A percentile compares a stretch with the other conserved stretches of the same genome.
Conservation (phyloP, 1,140 invertebrate species). For the Zaprionus ghesquierei region DNA sequence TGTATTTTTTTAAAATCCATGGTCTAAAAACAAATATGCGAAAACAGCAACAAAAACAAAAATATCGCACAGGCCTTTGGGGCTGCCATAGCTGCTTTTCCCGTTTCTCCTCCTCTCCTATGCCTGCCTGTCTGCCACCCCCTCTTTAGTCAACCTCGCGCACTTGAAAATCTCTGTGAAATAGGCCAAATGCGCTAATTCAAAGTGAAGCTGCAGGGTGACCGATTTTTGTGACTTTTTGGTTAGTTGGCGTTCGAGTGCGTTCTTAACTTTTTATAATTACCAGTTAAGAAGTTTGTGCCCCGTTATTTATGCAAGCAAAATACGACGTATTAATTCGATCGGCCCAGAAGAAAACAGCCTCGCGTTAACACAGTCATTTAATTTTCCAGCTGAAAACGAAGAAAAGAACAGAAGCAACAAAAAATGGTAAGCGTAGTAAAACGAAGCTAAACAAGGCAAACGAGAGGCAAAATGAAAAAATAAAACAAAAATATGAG, state of each 20-base stretch:
- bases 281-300: slow-evolving; percentile 72
- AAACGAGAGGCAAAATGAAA: background rate
- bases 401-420: background rate
- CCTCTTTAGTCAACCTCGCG: no score
- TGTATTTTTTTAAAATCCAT: no score
- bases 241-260: background rate
- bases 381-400: slow-evolving; percentile 56
- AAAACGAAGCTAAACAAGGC: background rate
- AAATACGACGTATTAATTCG: slow-evolving; percentile 54
- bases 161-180: background rate
- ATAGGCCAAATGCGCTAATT: background rate
- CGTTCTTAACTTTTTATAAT: slow-evolving; percentile 62
- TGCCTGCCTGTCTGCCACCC: no score
- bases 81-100: no score
- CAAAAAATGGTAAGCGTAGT: background rate
- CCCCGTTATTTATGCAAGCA: slow-evolving; percentile 44
- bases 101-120: no score
- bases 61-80: no score
- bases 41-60: no score
- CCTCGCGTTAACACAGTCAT: slow-evolving; percentile 75
- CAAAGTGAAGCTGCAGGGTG: background rate
- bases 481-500: slow-evolving; percentile 71
- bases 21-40: no score
- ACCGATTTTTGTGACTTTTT: no score
- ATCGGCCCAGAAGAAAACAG: slow-evolving; percentile 25